These are phyloP conservation scores for Leptinotarsa rubiginosa DNA, from an alignment of 2,888 invertebrate species.

Conservation along the genomic window DNA sequence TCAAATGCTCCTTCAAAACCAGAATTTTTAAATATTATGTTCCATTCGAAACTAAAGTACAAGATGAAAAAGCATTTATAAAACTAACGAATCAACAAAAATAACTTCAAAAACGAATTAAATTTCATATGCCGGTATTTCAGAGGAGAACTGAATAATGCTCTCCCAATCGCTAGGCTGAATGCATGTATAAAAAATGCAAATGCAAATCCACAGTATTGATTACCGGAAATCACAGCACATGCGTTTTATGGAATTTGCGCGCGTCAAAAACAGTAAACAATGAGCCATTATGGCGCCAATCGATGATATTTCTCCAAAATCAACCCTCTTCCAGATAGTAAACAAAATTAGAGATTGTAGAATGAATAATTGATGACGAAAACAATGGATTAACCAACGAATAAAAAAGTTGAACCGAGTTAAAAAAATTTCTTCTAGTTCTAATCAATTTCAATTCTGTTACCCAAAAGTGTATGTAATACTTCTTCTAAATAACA, in stretches of 20 bases:
- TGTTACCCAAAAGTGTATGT: too few species aligned
- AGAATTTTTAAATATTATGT: too few species aligned
- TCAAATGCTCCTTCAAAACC: too few species aligned
- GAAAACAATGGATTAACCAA: not conserved
- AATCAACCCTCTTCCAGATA: conserved; percentile 3
- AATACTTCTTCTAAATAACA: too few species aligned
- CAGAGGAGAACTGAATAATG: not conserved
- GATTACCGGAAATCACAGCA: conserved; percentile 48
- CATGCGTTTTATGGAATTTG: conserved; percentile 47
- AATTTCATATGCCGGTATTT: too few species aligned
- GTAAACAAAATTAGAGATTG: not conserved
- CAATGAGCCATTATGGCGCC: conserved; percentile 47
- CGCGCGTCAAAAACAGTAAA: conserved; percentile 48
- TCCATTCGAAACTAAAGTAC: too few species aligned
- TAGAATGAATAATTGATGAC: not conserved
- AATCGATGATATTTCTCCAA: conserved; percentile 50
- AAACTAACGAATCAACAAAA: too few species aligned
- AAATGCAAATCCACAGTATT: conserved; percentile 52
- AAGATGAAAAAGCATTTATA: too few species aligned
- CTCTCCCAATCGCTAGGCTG: not conserved
- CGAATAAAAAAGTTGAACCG: too few species aligned
- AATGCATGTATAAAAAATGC: conserved; percentile 27
- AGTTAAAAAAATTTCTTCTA: too few species aligned
- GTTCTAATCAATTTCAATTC: too few species aligned
- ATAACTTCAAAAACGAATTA: too few species aligned